phyloP scores from a whole-genome alignment of 2,888 invertebrate species.

The Microchrysa polita region DNA sequence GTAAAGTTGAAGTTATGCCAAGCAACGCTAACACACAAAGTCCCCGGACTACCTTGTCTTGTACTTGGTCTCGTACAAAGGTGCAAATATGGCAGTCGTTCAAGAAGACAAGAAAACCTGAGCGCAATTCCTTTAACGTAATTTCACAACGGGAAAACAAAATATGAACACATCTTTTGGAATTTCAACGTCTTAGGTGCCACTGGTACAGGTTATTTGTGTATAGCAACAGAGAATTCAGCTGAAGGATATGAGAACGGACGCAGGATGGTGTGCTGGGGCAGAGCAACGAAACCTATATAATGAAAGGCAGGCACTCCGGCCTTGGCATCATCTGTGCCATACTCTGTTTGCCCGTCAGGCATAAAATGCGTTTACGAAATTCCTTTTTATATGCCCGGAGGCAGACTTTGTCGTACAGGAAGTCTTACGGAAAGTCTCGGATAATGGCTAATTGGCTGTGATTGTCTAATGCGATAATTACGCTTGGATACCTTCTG shows the following conservation, averaged over 20 bases:
- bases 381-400: conserved; percentile 4
- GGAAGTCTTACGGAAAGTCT: conserved; percentile 36
- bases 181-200: not conserved
- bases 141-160: not conserved
- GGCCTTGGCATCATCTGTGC: conserved; percentile 13
- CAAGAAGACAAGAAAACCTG: too few relatives aligned
- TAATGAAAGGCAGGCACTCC: not conserved
- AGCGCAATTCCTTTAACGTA: not conserved
- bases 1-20: too few relatives aligned
- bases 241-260: not conserved
- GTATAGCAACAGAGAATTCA: not conserved
- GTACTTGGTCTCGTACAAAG: too few relatives aligned
- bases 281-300: not conserved
- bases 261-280: too few relatives aligned
- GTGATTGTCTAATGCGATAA: conserved; percentile 39
- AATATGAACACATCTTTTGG: not conserved
- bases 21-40: too few relatives aligned
- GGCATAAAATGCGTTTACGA: not conserved
- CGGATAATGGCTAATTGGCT: conserved; percentile 39
- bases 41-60: too few relatives aligned
- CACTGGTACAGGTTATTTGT: conserved; percentile 6
- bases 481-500: conserved; percentile 4
- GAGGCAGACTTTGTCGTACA: conserved; percentile 21
- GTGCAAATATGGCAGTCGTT: too few relatives aligned
- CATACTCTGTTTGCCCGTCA: not conserved